Percentiles rank a stretch among this genome's conserved stretches.
These are phyloP conservation scores for Scaptomyza flava DNA, from an alignment of 2,888 invertebrate genomes.

Conservation along the genomic window DNA sequence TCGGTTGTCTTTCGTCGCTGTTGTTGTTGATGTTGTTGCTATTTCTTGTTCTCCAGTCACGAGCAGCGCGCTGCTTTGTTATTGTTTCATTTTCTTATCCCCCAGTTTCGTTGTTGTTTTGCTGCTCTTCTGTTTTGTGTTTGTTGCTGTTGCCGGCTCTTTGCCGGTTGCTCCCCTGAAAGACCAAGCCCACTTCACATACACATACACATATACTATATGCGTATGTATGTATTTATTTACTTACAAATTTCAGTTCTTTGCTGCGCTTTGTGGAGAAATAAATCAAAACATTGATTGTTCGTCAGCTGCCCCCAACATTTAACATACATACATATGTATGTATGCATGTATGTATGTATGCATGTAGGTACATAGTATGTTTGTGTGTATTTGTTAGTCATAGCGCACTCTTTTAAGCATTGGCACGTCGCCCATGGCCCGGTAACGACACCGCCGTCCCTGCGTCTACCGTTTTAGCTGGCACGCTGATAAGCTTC, in stretches of 20 bases:
- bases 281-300: conserved; percentile 58
- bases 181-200: conserved; percentile 26
- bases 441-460: conserved; percentile 25
- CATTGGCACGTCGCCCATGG: conserved; percentile 49
- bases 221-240: conserved; percentile 25
- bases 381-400: conserved; percentile 4
- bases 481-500: conserved; percentile 45
- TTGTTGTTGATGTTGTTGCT: conserved; percentile 5
- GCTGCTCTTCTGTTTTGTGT: conserved; percentile 47
- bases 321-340: conserved; percentile 4
- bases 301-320: conserved; percentile 44
- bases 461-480: conserved; percentile 49
- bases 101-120: conserved; percentile 29
- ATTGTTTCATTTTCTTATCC: conserved; percentile 42
- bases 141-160: conserved; percentile 63
- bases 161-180: conserved; percentile 48
- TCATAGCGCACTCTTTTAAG: conserved; percentile 25
- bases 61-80: conserved; percentile 45
- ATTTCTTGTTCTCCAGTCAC: conserved; percentile 30
- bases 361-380: no score
- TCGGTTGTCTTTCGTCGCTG: conserved; percentile 39
- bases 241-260: conserved; percentile 34
- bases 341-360: background rate
- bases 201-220: background rate
- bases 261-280: conserved; percentile 38